Base-by-base conservation (phyloP, 2,113 vertebrate genomes). In the Pangasianodon hypophthalmus region DNA sequence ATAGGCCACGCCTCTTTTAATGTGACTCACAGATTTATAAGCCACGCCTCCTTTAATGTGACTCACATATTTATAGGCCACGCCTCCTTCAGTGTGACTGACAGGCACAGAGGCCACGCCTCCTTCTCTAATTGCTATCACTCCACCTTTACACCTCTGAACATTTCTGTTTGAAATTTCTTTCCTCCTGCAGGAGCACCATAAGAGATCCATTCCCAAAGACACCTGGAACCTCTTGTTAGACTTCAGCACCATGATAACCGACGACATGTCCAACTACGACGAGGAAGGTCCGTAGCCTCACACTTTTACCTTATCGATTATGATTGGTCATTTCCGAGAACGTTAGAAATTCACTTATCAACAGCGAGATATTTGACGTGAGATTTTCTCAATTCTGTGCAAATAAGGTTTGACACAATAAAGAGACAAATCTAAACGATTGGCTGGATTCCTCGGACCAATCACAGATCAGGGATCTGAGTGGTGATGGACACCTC, bases 211-310 rank as follows among this genome's bases (percentile, higher is more conserved):
- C 21, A 98, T 98, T 94, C 97, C 97, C 89, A 98, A 98, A 93
- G 97, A 99, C 94, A 98, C 98, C 18, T 99, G 98, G 98, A 99
- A 99, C 94, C 97, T 99, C 91, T 95, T 98, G 92, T 96, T 98
- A 94, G 98, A 98, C 92, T 99, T 99, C 91, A 98, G 98, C 94
- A 97, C 97, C 92, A 97, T 98, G 97, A 98, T 98, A 94, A 97
- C 97, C 88, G 98, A 98, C 87, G 98, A 99, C 94, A 97, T 98
- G 98, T 99, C 98, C 37, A 98, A 98, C 96, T 99, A 98, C 21
- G 98, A 99, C 16, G 97, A 98, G 93, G 98, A 98, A 97, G 98
- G 98, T 97, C 94, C 91, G 92, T 94, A 37, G 18, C 19, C 29
- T n/a, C 24, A 18, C 50, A 69, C 44, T 37, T 14, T 1, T 1